A percentile compares a stretch with the other conserved stretches of the same genome.
Evolutionary conservation across 1,140 invertebrate genomes (phyloP).

Genomic region (Laupala kohalensis): DNA sequence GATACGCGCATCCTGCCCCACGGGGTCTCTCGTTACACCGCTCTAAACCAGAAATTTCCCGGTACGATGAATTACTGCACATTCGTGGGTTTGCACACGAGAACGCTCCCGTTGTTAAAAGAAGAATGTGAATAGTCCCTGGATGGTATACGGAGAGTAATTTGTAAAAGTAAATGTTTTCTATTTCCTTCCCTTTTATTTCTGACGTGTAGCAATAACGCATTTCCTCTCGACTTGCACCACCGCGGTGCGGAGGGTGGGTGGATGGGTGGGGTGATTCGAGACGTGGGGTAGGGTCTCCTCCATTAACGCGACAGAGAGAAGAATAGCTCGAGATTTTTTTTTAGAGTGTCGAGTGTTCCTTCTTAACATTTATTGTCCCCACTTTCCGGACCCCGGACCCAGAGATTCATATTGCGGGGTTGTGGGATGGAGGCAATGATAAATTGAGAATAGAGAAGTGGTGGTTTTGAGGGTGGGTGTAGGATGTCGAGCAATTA

Average conservation of each 20-base stretch:
- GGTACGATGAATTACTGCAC: not conserved
- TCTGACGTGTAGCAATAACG: not conserved
- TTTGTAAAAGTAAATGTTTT: not conserved
- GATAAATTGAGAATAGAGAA: not conserved
- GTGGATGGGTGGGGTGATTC: not conserved
- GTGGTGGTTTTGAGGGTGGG: not conserved
- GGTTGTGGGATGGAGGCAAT: not conserved
- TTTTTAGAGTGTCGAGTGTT: not conserved
- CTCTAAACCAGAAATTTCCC: no score
- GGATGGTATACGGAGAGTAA: not conserved
- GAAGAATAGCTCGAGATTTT: not conserved
- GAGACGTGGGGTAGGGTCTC: not conserved
- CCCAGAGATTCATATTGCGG: not conserved
- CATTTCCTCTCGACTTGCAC: not conserved
- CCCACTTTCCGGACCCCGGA: not conserved
- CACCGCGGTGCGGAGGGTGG: not conserved
- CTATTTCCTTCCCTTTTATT: not conserved
- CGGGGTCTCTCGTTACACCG: no score
- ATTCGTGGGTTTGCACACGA: not conserved
- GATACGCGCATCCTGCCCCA: no score
- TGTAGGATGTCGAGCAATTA: not conserved
- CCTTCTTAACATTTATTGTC: not conserved
- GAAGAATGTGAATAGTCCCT: not conserved
- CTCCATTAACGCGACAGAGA: not conserved
- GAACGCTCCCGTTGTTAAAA: not conserved